Base-by-base conservation (phyloP, 2,113 vertebrate genomes). In the Anoura caudifer region DNA sequence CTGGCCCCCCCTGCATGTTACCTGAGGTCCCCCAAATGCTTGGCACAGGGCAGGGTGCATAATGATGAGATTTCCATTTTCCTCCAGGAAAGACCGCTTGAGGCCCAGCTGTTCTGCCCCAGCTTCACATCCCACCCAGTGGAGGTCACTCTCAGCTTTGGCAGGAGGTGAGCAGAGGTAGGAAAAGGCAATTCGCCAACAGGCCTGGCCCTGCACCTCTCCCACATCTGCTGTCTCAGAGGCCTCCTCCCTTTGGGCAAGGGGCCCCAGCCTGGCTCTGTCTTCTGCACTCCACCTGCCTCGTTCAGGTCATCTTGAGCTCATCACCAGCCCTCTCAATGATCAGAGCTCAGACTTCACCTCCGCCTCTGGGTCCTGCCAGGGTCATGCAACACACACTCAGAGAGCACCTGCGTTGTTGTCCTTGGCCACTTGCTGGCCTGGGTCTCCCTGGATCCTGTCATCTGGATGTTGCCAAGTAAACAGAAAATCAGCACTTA, bases 201-300 rank as follows among this genome's bases (percentile, higher is more conserved):
- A 28, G 63, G 17, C 76, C 89, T 77, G 24, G 7, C 38, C 36
- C 50, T 33, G 12, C 31, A 20, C 20, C 7, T 26, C 54, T 67
- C 43, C 19, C 43, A 43, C 8, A 15, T 73, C 70, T 3, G 1
- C 24, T 75, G 8, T 73, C 61, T 28, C 45, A 2, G 28, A 19
- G 1, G 41, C 28, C 56, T 47, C 38, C 61, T 86, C 38, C 54
- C 38, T 14, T 31, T 3, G n/a, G 7, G 10, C 8, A 4, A 73
- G 15, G 45, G 54, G 83, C 45, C 45, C 77, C 26, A 56, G 79
- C 16, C 31, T 36, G 88, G 69, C n/a, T 52, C 50, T 9, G 1
- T 0, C 0, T 63, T 76, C 43, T 54, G 11, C 17, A 13, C 11
- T n/a, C 33, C n/a, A 3, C 17, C 36, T 12, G 0, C n/a, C 43